Base-by-base conservation (phyloP, 2,113 vertebrate genomes). In the Ancistrus triradiatus region DNA sequence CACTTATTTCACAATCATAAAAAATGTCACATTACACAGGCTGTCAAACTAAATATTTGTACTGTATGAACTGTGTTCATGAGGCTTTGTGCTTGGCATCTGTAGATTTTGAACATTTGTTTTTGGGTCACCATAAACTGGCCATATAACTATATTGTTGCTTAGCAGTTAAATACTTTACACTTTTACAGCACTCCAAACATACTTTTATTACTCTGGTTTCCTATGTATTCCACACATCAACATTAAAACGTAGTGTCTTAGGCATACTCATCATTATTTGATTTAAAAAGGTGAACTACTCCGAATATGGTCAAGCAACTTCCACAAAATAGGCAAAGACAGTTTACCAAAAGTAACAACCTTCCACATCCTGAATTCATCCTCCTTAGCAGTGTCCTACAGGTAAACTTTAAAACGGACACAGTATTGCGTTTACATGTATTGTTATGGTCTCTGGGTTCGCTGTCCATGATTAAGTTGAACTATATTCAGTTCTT, bases 81-180 rank as follows among this genome's bases (percentile, higher is more conserved):
- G 89, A 89, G 87, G 80, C 84, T 88, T 82, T 85, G 93, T 97
- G 92, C 92, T 96, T 93, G 89, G 92, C 92, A 94, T 93, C 82
- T 90, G 83, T 91, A 93, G 91, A 31, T 92, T 95, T 61, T 63
- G 28, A 61, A 59, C 79, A 82, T 80, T 76, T 68, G 66, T 73
- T 80, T 75, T 63, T 35, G 46, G 50, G 13, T 88, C 87, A 89
- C 89, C 86, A 89, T 88, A 91, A 86, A 90, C 85, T 85, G 77
- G 79, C 85, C 90, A 85, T 89, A 89, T 90, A 89, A 86, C 87
- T 89, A 90, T 88, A 88, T 89, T 88, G 89, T 70, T 86, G 90
- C 89, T 92, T 93, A 90, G 86, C 84, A 93, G 85, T 95, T 96
- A 97, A 98, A 98, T 97, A 98, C 86, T 91, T 81, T 42, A 58